phyloP scores from a whole-genome alignment of 2,888 invertebrate species.

The Lacanobia wlatinum region DNA sequence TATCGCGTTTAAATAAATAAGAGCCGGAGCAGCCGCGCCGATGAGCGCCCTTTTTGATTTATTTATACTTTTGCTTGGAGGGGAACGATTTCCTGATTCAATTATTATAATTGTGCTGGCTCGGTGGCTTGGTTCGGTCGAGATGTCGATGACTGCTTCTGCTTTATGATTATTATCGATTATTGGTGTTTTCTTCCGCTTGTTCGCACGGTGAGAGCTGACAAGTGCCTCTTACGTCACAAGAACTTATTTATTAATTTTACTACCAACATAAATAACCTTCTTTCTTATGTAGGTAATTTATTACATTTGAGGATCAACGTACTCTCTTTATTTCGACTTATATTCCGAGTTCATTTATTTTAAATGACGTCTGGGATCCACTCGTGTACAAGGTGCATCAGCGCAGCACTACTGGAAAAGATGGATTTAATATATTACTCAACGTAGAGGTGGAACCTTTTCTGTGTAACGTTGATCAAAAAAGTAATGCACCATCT shows the following conservation, averaged over 20 bases:
- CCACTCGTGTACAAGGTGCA: conserved; percentile 20
- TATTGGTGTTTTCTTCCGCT: conserved; percentile 65
- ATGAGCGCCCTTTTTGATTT: conserved; percentile 79
- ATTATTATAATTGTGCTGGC: conserved; percentile 83
- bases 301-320: conserved; percentile 53
- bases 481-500: conserved; percentile 4
- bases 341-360: conserved; percentile 43
- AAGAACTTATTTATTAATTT: conserved; percentile 48
- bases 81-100: conserved; percentile 85
- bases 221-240: conserved; percentile 42
- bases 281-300: conserved; percentile 48
- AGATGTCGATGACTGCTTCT: conserved; percentile 62
- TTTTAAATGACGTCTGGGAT: conserved; percentile 52
- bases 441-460: neutral
- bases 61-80: conserved; percentile 78
- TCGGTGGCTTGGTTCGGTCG: conserved; percentile 51
- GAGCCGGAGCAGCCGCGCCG: conserved; percentile 69
- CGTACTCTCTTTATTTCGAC: conserved; percentile 45
- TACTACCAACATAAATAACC: conserved; percentile 16
- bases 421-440: conserved; percentile 30
- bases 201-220: conserved; percentile 42
- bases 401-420: conserved; percentile 9
- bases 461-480: conserved; percentile 13
- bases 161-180: conserved; percentile 71
- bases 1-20: conserved; percentile 80